Base-by-base conservation (phyloP, 1,140 invertebrate genomes). In the Atta texana region DNA sequence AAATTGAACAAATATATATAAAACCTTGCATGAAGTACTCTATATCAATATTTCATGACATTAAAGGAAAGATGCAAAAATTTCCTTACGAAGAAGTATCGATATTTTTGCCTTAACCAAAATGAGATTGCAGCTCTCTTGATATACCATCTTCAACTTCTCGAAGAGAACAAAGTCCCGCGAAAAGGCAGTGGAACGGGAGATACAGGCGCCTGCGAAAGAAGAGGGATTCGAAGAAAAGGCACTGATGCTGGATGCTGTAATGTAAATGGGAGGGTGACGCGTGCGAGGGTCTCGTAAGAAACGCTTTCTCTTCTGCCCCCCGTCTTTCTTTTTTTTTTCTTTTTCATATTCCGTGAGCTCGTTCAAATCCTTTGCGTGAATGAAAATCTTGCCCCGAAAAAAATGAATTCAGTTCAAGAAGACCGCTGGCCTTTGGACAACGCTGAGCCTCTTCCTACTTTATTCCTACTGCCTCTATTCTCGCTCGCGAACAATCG, bases 241-340 rank as follows among this genome's bases (percentile, higher is more conserved):
- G 77, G 28, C 61, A 14, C 61, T 63, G 57, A 44, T 74, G 89
- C 53, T 88, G 88, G 78, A 63, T 76, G 66, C 39, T 69, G 81
- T 86, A 90, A 91, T 90, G 89, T 88, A 90, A 90, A 88, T 90
- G 89, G 86, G 55, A 90, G 89, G 87, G 76, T 82, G 84, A 88
- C 74, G 87, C 18, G 64, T 44, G 63, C 63, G 51, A 87, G 80
- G 85, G 90, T 76, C 77, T 88, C 82, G 64, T 78, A 90, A 91
- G 89, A 88, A 57, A 53, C 24, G 51, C 21, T 76, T 76, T 64
- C 69, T 87, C 55, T 86, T 49, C 21, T 7, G 31, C 81, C 53
- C 53, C 71, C 72, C 53, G 21, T 51, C 34, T 51, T 66, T 18
- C 21, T 76, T 21, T 55, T 34, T 75, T 71, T 39, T 61, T 66